phyloP scores from a whole-genome alignment of 2,113 vertebrate genomes.

The Sprattus sprattus region DNA sequence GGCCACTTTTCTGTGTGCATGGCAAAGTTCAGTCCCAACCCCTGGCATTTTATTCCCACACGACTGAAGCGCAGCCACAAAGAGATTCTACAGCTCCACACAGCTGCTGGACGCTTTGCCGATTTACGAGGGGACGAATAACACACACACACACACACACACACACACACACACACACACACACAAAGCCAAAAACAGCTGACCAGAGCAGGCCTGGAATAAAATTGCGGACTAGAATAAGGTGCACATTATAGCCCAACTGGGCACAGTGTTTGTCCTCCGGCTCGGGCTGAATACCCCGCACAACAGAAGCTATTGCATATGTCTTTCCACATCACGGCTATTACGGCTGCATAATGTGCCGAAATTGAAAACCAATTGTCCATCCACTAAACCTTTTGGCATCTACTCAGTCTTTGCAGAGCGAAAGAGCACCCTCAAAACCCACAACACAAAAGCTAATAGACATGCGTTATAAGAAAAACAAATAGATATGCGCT shows the following conservation, averaged over 20 bases:
- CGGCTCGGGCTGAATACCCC: neutral
- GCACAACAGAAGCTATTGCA: slow-evolving; percentile 50
- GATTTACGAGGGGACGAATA: too few relatives aligned
- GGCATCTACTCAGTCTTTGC: neutral
- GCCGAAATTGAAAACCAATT: neutral
- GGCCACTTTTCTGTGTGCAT: slow-evolving; percentile 38
- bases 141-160: slow-evolving; percentile 15
- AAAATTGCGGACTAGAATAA: slow-evolving; percentile 51
- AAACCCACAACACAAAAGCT: too few relatives aligned
- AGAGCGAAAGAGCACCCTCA: neutral
- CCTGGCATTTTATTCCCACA: slow-evolving; percentile 61
- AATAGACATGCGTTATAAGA: neutral
- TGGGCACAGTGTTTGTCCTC: slow-evolving; percentile 40
- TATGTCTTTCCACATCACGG: slow-evolving; percentile 67
- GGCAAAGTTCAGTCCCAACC: slow-evolving; percentile 45
- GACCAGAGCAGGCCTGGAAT: slow-evolving; percentile 55
- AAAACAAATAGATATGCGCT: too few relatives aligned
- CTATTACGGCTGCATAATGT: slow-evolving; percentile 64
- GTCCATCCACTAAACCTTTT: neutral
- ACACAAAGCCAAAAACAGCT: slow-evolving; percentile 58
- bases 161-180: neutral
- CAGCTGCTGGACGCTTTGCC: slow-evolving; percentile 34
- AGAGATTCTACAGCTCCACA: slow-evolving; percentile 43
- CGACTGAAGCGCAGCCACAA: slow-evolving; percentile 51
- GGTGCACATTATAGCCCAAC: slow-evolving; percentile 59